Evolutionary conservation across 2,888 invertebrate species (phyloP), one percentile per base, ranked within the genome.

Genomic region (Perizoma flavofasciatum): DNA sequence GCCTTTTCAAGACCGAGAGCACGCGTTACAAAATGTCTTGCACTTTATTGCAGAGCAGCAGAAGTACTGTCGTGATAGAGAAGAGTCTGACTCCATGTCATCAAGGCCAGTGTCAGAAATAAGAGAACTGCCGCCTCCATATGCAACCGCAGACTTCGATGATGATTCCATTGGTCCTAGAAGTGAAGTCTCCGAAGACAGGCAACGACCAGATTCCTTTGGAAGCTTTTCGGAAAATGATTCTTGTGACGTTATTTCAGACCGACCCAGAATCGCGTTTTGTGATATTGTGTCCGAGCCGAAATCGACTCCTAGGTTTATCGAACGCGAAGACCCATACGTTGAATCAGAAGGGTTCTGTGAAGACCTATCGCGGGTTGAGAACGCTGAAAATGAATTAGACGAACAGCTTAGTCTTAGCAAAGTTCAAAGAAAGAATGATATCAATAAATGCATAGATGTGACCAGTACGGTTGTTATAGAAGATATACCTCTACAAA

Each of bases 21-120:
- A 94, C 72, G 94, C 95, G 0, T 86, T 96, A 37, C 95, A 96
- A 75, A 96, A 94, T 73, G 96, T 96, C 2, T 88, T 96, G 5
- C 94, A 95, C 59, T 96, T 96, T 80, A 95, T 96, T 69, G 95
- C 95, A 5, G 96, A 96, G 71, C 96, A 96, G 77, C 95, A 96
- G 73, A 95, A 95, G 77, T 96, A 95, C 78, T 94, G 94, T 70
- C 89, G 93, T 52, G 92, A 93, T 67, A 86, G 94, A 68, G 94
- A 94, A 76, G 93, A 93, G 63, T 89, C 93, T 49, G 94, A 94
- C 73, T 93, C 93, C 6, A 79, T 92, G 72, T 92, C 94, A 0
- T 93, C 93, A 40, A 78, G 92, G 52, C 92, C 92, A 5, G 83
- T 91, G 9, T 94, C 94, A 3, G 94, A 94, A 74, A 93, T 94